Evolutionary conservation across 2,888 invertebrate genomes (phyloP).

Genomic region (Disparrhopalites patrizii): DNA sequence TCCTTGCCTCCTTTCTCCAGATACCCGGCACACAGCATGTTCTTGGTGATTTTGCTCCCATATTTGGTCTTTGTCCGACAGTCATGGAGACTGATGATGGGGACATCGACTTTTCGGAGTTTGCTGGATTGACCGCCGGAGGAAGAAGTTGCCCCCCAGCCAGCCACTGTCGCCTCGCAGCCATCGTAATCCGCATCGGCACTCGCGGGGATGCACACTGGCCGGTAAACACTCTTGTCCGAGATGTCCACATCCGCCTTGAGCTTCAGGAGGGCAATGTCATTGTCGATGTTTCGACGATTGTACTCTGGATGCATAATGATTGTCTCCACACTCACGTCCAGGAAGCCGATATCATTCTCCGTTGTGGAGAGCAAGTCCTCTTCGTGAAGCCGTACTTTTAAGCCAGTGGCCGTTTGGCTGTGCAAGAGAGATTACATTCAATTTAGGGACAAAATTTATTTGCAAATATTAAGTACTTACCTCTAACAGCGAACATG

Average conservation of each 20-base stretch:
- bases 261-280: constrained; percentile 28
- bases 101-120: constrained; percentile 42
- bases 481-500: too few species aligned
- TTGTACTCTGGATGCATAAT: constrained; percentile 29
- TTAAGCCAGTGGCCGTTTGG: neutral
- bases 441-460: neutral
- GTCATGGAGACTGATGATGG: constrained; percentile 38
- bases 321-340: constrained; percentile 21
- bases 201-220: constrained; percentile 26
- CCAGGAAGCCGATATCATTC: neutral
- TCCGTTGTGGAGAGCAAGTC: constrained; percentile 14
- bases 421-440: neutral
- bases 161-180: constrained; percentile 15
- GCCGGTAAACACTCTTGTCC: neutral
- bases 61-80: constrained; percentile 37
- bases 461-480: too few species aligned
- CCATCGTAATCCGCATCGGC: neutral
- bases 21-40: constrained; percentile 38
- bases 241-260: constrained; percentile 9
- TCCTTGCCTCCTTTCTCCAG: constrained; percentile 28
- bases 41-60: constrained; percentile 28
- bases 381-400: constrained; percentile 31
- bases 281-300: constrained; percentile 28
- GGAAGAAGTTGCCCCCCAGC: constrained; percentile 5
- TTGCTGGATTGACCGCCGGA: constrained; percentile 33